Evolutionary conservation across 2,888 invertebrate genomes (phyloP), one percentile per base, ranked within the genome.

Genomic region (Leptinotarsa juncta): DNA sequence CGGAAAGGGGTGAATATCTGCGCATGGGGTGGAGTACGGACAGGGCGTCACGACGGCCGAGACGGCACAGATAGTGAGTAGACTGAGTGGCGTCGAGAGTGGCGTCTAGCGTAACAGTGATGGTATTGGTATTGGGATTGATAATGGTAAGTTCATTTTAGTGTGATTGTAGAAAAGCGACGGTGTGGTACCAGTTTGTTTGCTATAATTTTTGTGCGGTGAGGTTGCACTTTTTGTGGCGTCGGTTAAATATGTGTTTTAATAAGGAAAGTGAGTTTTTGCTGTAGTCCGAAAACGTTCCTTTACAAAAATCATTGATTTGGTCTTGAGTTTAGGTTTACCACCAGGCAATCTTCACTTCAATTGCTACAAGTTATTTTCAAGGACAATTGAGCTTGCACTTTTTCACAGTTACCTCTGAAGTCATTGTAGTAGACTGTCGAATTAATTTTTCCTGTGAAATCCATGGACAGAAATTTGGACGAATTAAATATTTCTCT

Each of bases 21-120:
- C 88, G 88, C 88, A 88, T 87, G 86, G 88, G 87, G 89, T 89
- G 90, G 89, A 89, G 88, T 89, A 89, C 88, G 57, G 32, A 51
- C 77, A 73, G 89, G 89, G 91, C 91, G 91, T 91, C 92, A 89
- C 90, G 90, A 89, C 90, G 90, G 91, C 90, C 91, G 86, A 90
- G 90, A 88, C 87, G 86, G 85, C 86, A 87, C 89, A 90, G 90
- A 88, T 87, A 87, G 88, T 87, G 87, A 86, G 87, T 86, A 88
- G 88, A 88, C 88, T 86, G 86, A 86, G 86, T 87, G 88, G 88
- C 88, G 88, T 88, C 88, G 85, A 85, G 85, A 87, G 87, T 76
- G 73, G 72, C 76, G 57, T 42, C 69, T 69, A 57, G 77, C 78
- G 77, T 81, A 80, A 78, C 77, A 83, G 82, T 82, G 83, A 75